Percentiles rank a stretch among this genome's conserved stretches.
Conservation (phyloP, 2,113 vertebrate genomes). For the Ovis canadensis region DNA sequence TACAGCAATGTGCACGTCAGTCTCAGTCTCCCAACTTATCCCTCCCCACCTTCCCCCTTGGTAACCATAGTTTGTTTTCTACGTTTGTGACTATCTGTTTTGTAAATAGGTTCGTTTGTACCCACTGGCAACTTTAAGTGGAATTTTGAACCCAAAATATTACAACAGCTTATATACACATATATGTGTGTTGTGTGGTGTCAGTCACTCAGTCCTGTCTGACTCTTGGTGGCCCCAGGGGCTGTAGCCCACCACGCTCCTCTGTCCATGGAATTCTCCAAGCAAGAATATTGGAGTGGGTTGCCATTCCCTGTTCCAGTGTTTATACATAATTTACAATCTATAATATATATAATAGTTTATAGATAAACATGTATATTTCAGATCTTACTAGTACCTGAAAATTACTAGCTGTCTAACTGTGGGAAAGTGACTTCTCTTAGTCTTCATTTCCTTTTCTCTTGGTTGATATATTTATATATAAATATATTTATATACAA, state of each 20-base stretch:
- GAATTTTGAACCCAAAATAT: neutral
- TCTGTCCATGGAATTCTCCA: neutral
- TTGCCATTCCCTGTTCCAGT: neutral
- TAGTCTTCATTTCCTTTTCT: neutral
- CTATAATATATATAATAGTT: neutral
- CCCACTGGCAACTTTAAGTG: neutral
- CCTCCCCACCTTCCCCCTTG: neutral
- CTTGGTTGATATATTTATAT: neutral
- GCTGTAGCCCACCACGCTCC: neutral
- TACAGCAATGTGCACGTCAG: accelerated
- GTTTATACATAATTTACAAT: neutral
- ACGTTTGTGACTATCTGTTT: neutral
- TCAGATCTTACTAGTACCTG: neutral
- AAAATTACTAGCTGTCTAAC: neutral
- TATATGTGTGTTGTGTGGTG: too few species aligned
- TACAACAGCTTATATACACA: neutral
- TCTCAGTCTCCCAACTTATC: neutral
- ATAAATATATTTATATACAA: neutral
- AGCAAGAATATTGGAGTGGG: neutral
- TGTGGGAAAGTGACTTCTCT: neutral
- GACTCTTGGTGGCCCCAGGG: neutral
- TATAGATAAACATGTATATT: neutral
- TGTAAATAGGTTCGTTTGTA: neutral
- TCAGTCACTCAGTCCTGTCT: neutral
- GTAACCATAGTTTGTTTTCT: neutral